Conservation (phyloP, 2,888 invertebrate genomes). For the Cylloceria caligata region DNA sequence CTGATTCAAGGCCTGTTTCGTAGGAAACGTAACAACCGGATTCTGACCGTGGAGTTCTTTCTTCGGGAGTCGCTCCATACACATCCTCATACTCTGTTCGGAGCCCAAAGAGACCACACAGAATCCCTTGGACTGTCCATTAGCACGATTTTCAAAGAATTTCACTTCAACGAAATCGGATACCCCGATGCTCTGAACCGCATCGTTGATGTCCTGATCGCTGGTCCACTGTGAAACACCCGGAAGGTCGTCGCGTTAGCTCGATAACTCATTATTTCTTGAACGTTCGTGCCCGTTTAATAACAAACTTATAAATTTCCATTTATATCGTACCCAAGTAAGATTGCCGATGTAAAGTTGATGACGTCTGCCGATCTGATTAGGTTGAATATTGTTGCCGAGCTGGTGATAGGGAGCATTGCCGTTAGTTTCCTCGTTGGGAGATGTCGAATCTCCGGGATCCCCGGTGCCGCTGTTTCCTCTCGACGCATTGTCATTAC, state of each 20-base stretch:
- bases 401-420: constrained; percentile 89
- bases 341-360: constrained; percentile 99
- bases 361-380: constrained; percentile 91
- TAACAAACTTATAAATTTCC: constrained; percentile 79
- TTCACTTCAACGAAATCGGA: constrained; percentile 98
- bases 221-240: constrained; percentile 95
- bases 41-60: constrained; percentile 98
- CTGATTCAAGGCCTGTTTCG: constrained; percentile 93
- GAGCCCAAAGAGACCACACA: constrained; percentile 98
- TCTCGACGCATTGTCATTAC: constrained; percentile 81
- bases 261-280: background rate
- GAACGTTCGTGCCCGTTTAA: constrained; percentile 8
- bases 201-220: constrained; percentile 97
- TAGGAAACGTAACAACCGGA: constrained; percentile 97
- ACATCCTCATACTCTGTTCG: constrained; percentile 94
- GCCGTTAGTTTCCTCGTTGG: constrained; percentile 90
- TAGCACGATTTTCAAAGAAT: constrained; percentile 99
- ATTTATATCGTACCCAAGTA: constrained; percentile 93
- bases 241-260: background rate
- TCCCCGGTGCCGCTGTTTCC: constrained; percentile 85
- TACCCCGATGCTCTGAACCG: constrained; percentile 94
- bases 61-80: constrained; percentile 97
- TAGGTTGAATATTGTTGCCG: constrained; percentile 89
- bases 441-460: constrained; percentile 86
- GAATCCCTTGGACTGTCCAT: constrained; percentile 99